These are phyloP conservation scores for Mormyrus proboscirostris DNA, from an alignment of 2,797 vertebrate genomes.

Conservation along the genomic window DNA sequence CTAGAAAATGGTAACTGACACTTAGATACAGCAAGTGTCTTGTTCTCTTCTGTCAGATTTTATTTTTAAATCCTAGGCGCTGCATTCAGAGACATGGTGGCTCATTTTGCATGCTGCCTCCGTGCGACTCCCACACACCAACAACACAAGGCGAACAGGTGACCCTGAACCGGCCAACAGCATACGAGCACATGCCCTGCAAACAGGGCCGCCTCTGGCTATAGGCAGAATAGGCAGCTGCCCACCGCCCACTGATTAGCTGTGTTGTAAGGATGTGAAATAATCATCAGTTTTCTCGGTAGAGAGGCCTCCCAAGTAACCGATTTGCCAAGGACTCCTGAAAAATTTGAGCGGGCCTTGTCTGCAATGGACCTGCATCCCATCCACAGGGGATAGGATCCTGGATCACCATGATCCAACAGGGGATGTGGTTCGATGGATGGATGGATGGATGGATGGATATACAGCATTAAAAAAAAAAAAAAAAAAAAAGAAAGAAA, in stretches of 20 bases:
- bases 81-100: not conserved
- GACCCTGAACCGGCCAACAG: not conserved
- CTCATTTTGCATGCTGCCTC: not conserved
- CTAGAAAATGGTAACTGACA: not conserved
- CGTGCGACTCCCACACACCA: not conserved
- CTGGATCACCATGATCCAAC: not conserved
- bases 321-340: not conserved
- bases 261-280: not conserved
- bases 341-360: not conserved
- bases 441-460: not conserved
- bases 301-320: not conserved
- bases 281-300: not conserved
- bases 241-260: not conserved
- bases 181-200: not conserved
- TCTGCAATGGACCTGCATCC: not conserved
- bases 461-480: not conserved
- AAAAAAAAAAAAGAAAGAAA: not conserved
- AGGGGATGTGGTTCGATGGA: not conserved
- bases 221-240: not conserved
- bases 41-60: not conserved
- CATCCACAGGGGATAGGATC: not conserved
- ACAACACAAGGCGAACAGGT: not conserved
- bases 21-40: not conserved
- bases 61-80: not conserved
- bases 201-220: not conserved